A percentile compares a stretch with the other conserved stretches of the same genome.
phyloP scores from a whole-genome alignment of 92 coral and sea anemone species.

The Umimayanthus chanpuru region DNA sequence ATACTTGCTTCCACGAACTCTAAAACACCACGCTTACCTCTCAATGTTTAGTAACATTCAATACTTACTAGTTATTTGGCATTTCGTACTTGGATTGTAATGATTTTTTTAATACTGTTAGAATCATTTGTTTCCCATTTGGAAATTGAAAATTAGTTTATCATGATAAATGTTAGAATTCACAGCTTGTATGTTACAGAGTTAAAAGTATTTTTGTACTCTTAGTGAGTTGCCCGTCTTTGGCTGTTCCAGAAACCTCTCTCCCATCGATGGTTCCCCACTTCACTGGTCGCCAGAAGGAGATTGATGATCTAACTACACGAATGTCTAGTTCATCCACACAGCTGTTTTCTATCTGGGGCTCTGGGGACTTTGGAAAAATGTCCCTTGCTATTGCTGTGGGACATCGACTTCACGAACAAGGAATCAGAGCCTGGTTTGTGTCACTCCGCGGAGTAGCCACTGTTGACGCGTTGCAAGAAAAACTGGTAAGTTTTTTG shows the following conservation, averaged over 20 bases:
- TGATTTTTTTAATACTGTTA: too few relatives aligned
- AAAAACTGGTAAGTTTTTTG: not conserved
- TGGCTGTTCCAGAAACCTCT: not conserved
- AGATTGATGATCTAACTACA: not conserved
- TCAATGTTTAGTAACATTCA: too few relatives aligned
- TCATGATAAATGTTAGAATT: too few relatives aligned
- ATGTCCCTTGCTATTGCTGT: not conserved
- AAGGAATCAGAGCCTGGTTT: conserved; percentile 2
- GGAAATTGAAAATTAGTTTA: too few relatives aligned
- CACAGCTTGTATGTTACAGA: too few relatives aligned
- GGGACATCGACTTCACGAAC: conserved; percentile 12
- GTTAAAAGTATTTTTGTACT: too few relatives aligned
- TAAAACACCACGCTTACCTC: too few relatives aligned
- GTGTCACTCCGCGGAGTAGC: not conserved
- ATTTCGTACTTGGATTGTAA: too few relatives aligned
- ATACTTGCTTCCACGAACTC: too few relatives aligned
- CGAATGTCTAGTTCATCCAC: not conserved
- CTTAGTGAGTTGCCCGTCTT: not conserved
- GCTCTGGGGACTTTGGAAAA: not conserved
- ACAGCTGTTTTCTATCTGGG: not conserved
- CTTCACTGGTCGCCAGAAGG: conserved; percentile 15
- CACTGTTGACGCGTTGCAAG: not conserved
- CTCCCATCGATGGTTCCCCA: not conserved
- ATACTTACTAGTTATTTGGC: too few relatives aligned
- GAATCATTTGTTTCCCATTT: too few relatives aligned